These are phyloP conservation scores for Coenonympha arcania DNA, from an alignment of 2,888 invertebrate species.

Conservation along the genomic window DNA sequence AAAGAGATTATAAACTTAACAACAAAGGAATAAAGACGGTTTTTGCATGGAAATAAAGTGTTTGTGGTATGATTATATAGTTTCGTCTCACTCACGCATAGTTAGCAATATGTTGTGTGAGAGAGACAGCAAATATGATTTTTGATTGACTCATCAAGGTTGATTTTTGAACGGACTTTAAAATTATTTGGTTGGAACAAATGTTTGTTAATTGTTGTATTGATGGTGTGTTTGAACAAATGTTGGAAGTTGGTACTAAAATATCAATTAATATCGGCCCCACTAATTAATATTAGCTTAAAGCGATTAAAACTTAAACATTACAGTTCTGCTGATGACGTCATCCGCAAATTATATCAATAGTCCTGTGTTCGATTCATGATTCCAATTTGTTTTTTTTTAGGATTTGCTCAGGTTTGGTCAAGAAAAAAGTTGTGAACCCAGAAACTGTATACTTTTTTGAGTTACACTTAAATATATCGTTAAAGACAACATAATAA, in stretches of 20 bases:
- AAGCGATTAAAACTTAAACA: background rate
- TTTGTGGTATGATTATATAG: background rate
- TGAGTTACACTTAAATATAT: too few relatives aligned
- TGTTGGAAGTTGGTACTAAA: conserved; percentile 8
- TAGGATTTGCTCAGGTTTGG: too few relatives aligned
- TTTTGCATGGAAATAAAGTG: background rate
- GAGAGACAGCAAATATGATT: conserved; percentile 3
- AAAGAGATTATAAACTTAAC: background rate
- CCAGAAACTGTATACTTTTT: too few relatives aligned
- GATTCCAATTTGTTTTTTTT: too few relatives aligned
- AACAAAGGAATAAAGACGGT: background rate
- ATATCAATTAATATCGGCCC: background rate
- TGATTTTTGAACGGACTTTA: background rate
- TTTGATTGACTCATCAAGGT: background rate
- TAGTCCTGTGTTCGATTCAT: too few relatives aligned
- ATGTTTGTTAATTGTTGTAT: too few relatives aligned
- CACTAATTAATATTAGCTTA: background rate
- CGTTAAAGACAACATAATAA: too few relatives aligned
- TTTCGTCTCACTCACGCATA: conserved; percentile 2
- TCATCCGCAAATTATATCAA: too few relatives aligned
- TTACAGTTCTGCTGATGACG: too few relatives aligned
- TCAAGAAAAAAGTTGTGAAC: too few relatives aligned
- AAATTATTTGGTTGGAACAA: conserved; percentile 9
- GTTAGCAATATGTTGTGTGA: background rate
- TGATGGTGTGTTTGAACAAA: conserved; percentile 15